These are phyloP conservation scores for Scortum barcoo DNA, from an alignment of 2,113 vertebrate genomes.

Conservation along the genomic window DNA sequence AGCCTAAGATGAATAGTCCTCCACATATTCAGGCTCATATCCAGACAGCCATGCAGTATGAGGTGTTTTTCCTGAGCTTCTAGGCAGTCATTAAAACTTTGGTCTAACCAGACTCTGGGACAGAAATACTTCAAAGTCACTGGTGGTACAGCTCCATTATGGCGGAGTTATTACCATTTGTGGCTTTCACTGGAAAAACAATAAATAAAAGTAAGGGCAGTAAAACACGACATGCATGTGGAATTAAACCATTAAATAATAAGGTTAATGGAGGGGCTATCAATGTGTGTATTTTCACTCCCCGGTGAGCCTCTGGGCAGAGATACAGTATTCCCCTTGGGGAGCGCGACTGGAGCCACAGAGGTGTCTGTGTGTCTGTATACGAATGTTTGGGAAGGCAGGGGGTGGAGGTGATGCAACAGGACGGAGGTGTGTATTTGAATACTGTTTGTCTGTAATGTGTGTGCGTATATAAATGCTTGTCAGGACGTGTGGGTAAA, in stretches of 20 bases:
- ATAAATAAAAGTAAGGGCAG: conserved; percentile 72
- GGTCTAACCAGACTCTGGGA: conserved; percentile 58
- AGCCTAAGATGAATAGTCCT: conserved; percentile 47
- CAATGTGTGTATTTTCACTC: conserved; percentile 67
- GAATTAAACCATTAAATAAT: conserved; percentile 71
- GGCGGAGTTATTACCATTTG: conserved; percentile 68
- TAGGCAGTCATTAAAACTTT: conserved; percentile 62
- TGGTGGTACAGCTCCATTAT: conserved; percentile 51
- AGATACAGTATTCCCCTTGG: conserved; percentile 47
- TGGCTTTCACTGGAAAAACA: conserved; percentile 78
- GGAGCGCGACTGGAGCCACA: conserved; percentile 59
- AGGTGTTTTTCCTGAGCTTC: conserved; percentile 54
- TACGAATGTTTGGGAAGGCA: conserved; percentile 38
- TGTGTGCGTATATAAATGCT: conserved; percentile 42
- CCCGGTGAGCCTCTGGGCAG: conserved; percentile 58
- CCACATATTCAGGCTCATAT: conserved; percentile 46
- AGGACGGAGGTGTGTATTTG: conserved; percentile 53
- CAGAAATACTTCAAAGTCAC: conserved; percentile 69
- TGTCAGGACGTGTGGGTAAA: conserved; percentile 38
- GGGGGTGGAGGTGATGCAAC: conserved; percentile 45
- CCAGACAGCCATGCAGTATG: conserved; percentile 46
- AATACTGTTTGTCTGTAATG: conserved; percentile 20
- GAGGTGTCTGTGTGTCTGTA: conserved; percentile 58
- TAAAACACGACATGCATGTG: conserved; percentile 61
- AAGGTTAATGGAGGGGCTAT: conserved; percentile 66